phyloP scores from a whole-genome alignment of 2,888 invertebrate species.

The Laothoe populi region DNA sequence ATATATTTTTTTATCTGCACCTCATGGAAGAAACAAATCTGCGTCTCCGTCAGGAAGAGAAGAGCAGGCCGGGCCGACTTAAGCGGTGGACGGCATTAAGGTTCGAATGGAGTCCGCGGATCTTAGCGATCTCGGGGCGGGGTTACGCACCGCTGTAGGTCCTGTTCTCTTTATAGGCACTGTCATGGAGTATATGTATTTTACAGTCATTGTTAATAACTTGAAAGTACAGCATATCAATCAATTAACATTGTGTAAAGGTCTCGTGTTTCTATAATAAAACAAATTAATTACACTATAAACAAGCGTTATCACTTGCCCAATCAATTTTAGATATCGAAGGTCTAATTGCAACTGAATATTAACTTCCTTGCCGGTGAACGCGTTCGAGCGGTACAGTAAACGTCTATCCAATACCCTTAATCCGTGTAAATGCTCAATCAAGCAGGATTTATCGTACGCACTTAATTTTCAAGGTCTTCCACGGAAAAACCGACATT shows the following conservation, averaged over 20 bases:
- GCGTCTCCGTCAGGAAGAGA: too few relatives aligned
- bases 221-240: background rate
- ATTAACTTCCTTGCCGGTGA: constrained; percentile 52
- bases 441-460: constrained; percentile 49
- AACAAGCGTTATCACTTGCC: constrained; percentile 30
- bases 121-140: too few relatives aligned
- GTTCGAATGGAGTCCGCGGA: too few relatives aligned
- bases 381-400: constrained; percentile 54
- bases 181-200: too few relatives aligned
- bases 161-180: too few relatives aligned
- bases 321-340: constrained; percentile 40
- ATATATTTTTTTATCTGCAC: too few relatives aligned
- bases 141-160: too few relatives aligned
- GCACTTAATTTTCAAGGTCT: constrained; percentile 42
- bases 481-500: constrained; percentile 30
- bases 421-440: constrained; percentile 42
- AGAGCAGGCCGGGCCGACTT: too few relatives aligned
- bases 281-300: background rate
- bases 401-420: constrained; percentile 43
- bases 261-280: background rate
- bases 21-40: too few relatives aligned
- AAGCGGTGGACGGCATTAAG: too few relatives aligned
- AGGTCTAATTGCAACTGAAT: constrained; percentile 40
- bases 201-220: background rate
- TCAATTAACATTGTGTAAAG: background rate